These are phyloP conservation scores for Pedionomus torquatus DNA, from an alignment of 2,113 vertebrate species.

Conservation along the genomic window DNA sequence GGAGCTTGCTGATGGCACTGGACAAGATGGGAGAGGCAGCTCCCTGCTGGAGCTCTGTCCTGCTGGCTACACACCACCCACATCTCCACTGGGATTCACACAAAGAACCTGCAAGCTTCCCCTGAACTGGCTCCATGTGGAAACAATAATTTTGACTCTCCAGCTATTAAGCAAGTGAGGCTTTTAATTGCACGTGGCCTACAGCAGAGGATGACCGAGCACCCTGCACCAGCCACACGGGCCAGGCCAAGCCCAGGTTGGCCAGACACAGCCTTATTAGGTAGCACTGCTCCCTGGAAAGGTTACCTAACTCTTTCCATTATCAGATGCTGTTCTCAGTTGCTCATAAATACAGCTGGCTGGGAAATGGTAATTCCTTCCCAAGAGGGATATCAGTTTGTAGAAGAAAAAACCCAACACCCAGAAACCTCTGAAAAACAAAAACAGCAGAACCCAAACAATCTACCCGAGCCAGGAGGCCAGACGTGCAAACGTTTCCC, in stretches of 20 bases:
- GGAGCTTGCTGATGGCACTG: accelerated
- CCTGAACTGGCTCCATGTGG: background rate
- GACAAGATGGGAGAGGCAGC: background rate
- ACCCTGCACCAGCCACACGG: background rate
- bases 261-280: conserved; percentile 8
- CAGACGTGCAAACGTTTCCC: conserved; percentile 41
- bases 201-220: background rate
- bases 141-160: background rate
- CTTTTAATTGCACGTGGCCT: background rate
- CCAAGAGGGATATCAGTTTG: conserved; percentile 7
- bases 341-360: conserved; percentile 44
- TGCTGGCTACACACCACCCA: background rate
- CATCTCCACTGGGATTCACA: background rate
- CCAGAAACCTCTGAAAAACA: conserved; percentile 64
- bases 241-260: background rate
- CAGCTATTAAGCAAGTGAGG: background rate
- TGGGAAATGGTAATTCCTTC: conserved; percentile 23
- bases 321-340: background rate
- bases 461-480: background rate
- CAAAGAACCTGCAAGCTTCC: background rate
- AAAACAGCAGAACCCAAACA: conserved; percentile 63
- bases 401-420: conserved; percentile 41
- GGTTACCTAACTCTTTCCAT: conserved; percentile 55
- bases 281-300: background rate
- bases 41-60: accelerated